A percentile compares a stretch with the other conserved stretches of the same genome.
phyloP scores from a whole-genome alignment of 2,797 vertebrate species.

The Microctenopoma steveboyesi region DNA sequence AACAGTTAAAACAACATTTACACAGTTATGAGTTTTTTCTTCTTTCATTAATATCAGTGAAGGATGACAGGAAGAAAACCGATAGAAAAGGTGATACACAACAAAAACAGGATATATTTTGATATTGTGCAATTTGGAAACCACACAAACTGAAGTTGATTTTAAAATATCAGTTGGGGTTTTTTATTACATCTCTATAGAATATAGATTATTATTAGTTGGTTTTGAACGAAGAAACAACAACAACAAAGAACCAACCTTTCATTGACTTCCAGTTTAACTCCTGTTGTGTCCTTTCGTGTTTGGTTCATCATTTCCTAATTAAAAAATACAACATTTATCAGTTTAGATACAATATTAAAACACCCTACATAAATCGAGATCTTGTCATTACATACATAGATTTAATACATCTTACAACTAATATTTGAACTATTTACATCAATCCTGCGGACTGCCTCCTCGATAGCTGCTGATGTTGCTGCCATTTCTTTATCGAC shows the following conservation, averaged over 20 bases:
- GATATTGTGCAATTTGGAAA: background rate
- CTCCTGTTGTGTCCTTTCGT: constrained; percentile 89
- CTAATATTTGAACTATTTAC: constrained; percentile 74
- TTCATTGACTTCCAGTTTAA: constrained; percentile 97
- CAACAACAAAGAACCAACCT: constrained; percentile 82
- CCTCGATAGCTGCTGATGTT: constrained; percentile 93
- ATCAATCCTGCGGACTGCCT: constrained; percentile 94
- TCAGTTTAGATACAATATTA: background rate
- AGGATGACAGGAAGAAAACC: background rate
- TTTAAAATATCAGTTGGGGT: too few species aligned
- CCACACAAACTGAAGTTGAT: too few species aligned
- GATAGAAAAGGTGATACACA: background rate
- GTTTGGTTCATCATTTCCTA: constrained; percentile 99
- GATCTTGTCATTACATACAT: background rate
- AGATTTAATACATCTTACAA: background rate
- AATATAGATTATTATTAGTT: background rate
- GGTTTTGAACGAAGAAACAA: background rate
- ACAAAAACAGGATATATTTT: background rate
- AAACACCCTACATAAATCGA: background rate
- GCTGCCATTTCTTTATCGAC: constrained; percentile 98
- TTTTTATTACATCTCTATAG: background rate
- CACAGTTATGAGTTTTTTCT: background rate
- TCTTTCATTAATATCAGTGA: background rate
- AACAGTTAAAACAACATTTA: constrained; percentile 3
- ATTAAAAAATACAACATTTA: constrained; percentile 21